Evolutionary conservation across 1,140 invertebrate species (phyloP).

Genomic region (Doryteuthis pealeii): DNA sequence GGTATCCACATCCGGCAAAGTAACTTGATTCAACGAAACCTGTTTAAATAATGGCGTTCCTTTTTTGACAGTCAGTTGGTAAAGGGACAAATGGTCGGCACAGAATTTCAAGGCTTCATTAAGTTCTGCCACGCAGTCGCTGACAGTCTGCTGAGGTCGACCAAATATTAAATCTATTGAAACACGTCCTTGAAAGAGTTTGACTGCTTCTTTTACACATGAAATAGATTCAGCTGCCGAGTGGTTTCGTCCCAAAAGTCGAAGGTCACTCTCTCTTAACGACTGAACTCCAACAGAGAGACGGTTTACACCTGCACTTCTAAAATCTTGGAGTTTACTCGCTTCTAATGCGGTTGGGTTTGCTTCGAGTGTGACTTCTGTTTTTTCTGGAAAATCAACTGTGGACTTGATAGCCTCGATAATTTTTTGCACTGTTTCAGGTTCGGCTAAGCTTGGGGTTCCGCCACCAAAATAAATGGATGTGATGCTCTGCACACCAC

Average conservation of each 20-base stretch:
- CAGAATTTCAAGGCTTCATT: slow-evolving; percentile 34
- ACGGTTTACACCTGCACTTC: slow-evolving; percentile 46
- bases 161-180: slow-evolving; percentile 58
- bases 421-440: slow-evolving; percentile 38
- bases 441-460: slow-evolving; percentile 52
- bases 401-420: slow-evolving; percentile 27
- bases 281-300: slow-evolving; percentile 48
- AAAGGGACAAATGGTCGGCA: slow-evolving; percentile 54
- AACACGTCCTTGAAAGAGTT: slow-evolving; percentile 36
- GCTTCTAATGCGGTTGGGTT: slow-evolving; percentile 44
- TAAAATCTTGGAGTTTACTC: slow-evolving; percentile 36
- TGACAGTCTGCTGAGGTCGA: slow-evolving; percentile 42
- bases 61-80: slow-evolving; percentile 55
- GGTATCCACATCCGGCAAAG: slow-evolving; percentile 30
- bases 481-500: slow-evolving; percentile 37
- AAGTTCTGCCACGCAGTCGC: slow-evolving; percentile 41
- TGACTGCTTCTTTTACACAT: slow-evolving; percentile 37
- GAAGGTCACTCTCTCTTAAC: slow-evolving; percentile 30
- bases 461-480: slow-evolving; percentile 57
- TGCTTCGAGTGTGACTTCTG: slow-evolving; percentile 48
- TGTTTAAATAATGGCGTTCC: slow-evolving; percentile 49
- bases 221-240: slow-evolving; percentile 39
- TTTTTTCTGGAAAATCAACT: slow-evolving; percentile 19
- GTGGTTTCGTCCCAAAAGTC: slow-evolving; percentile 47
- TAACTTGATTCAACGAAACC: slow-evolving; percentile 28